These are phyloP conservation scores for Episyrphus balteatus DNA, from an alignment of 1,140 invertebrate genomes.

Conservation along the genomic window DNA sequence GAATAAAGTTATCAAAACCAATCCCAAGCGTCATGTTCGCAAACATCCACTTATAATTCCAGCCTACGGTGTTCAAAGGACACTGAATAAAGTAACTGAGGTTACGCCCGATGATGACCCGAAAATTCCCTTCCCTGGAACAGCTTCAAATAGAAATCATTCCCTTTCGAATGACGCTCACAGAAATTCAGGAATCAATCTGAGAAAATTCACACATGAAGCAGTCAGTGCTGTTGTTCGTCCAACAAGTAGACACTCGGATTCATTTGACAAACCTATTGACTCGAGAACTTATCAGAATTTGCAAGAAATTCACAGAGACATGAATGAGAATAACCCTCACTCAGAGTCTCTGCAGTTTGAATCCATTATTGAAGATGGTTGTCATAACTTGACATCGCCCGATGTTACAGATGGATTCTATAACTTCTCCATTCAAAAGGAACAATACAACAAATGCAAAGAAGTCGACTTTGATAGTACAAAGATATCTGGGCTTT, in stretches of 20 bases:
- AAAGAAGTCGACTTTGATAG: conserved; percentile 23
- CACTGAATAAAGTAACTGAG: conserved; percentile 47
- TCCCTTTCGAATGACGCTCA: background rate
- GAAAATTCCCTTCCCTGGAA: background rate
- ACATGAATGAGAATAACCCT: conserved; percentile 4
- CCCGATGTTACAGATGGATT: conserved; percentile 35
- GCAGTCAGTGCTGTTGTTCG: conserved; percentile 1
- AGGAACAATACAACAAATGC: conserved; percentile 31
- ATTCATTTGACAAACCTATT: background rate
- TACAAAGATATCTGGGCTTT: conserved; percentile 18
- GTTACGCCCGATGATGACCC: conserved; percentile 20
- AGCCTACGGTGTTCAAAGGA: conserved; percentile 47
- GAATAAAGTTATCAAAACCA: conserved; percentile 51
- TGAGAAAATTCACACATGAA: conserved; percentile 18
- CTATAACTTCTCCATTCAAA: conserved; percentile 33
- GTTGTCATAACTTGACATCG: conserved; percentile 23
- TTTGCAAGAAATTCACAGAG: conserved; percentile 13
- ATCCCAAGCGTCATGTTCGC: conserved; percentile 62
- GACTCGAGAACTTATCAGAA: conserved; percentile 28
- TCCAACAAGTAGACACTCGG: background rate
- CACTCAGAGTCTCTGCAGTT: conserved; percentile 34
- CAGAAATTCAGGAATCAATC: conserved; percentile 5
- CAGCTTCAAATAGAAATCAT: background rate
- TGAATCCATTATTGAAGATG: conserved; percentile 30
- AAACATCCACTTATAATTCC: conserved; percentile 83